These are phyloP conservation scores for Drosophila helvetica DNA, from an alignment of 2,888 invertebrate genomes.

Conservation along the genomic window DNA sequence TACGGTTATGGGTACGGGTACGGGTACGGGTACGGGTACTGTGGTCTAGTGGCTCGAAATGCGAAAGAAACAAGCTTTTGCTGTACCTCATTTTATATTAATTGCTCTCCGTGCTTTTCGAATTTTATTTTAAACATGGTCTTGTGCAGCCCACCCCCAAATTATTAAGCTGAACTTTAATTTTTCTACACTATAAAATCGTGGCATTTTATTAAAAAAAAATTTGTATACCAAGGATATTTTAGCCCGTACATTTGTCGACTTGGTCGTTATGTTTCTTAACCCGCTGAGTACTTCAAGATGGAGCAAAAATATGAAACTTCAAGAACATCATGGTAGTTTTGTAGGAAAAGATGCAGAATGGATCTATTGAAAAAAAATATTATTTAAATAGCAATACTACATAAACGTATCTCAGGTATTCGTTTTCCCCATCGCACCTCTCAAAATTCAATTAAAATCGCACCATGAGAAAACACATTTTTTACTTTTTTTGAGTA, in stretches of 20 bases:
- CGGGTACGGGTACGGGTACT: background rate
- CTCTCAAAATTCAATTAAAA: too few species aligned
- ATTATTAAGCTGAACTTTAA: background rate
- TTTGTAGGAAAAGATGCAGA: too few species aligned
- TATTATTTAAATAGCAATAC: too few species aligned
- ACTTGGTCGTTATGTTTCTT: background rate
- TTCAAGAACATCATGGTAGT: background rate
- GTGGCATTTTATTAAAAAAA: background rate
- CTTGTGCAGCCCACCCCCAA: background rate
- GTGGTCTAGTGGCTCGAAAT: constrained; percentile 8
- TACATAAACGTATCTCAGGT: too few species aligned
- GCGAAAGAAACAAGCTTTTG: background rate
- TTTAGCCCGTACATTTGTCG: background rate
- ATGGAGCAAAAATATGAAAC: too few species aligned
- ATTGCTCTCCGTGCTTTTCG: background rate
- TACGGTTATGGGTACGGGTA: constrained; percentile 21
- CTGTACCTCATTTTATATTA: background rate
- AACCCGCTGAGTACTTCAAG: too few species aligned
- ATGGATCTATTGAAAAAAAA: too few species aligned
- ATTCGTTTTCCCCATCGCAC: too few species aligned
- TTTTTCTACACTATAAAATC: background rate
- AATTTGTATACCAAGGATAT: background rate
- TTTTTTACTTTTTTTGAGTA: too few species aligned
- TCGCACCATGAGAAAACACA: too few species aligned
- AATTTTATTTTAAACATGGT: background rate